Conservation (phyloP, 2,113 vertebrate species). For the Saguinus imperator region DNA sequence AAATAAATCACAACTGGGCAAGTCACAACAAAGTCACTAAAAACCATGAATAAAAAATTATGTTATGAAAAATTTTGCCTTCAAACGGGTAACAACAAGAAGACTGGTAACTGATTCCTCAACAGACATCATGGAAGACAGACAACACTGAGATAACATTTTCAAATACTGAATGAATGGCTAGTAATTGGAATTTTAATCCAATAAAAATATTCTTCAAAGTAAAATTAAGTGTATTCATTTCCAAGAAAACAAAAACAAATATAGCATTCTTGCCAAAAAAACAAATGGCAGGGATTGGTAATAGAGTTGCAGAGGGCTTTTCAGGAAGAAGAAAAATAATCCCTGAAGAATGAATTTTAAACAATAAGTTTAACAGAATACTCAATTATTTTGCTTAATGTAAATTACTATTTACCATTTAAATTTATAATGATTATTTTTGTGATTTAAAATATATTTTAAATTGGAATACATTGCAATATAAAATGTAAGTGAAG, state of each 20-base stretch:
- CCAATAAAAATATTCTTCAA: background rate
- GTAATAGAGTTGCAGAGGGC: rapidly evolving
- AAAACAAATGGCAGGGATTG: rapidly evolving
- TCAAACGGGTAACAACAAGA: background rate
- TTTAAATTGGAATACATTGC: background rate
- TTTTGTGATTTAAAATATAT: background rate
- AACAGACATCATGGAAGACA: background rate
- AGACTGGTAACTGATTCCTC: background rate
- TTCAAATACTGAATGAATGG: background rate
- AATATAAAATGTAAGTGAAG: background rate
- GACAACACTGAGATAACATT: background rate
- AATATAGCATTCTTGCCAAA: background rate
- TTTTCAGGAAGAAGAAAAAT: background rate
- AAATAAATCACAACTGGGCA: background rate
- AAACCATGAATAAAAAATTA: background rate
- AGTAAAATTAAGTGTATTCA: background rate
- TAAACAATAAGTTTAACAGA: background rate
- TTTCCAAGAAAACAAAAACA: background rate
- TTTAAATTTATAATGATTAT: background rate
- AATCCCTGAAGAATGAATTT: background rate
- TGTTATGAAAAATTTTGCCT: background rate
- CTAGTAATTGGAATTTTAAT: background rate
- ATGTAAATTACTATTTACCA: background rate
- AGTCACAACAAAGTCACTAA: background rate
- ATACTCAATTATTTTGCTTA: background rate